phyloP scores from a whole-genome alignment of 1,140 invertebrate genomes.

The Physella acuta region DNA sequence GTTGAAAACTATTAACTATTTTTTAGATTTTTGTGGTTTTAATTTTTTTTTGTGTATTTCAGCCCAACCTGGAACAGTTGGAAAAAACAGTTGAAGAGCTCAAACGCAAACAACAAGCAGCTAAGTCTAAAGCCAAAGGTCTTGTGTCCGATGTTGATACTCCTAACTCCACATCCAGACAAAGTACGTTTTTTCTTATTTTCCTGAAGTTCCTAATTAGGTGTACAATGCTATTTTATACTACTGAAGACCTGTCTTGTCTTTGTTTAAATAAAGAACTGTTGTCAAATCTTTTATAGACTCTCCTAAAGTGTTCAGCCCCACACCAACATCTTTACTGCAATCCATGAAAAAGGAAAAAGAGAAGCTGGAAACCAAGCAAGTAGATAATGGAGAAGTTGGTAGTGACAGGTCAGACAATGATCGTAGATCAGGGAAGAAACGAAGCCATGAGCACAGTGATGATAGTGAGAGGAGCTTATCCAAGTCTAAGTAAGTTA shows the following conservation, averaged over 20 bases:
- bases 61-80: slow-evolving; percentile 74
- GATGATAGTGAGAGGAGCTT: slow-evolving; percentile 27
- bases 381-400: slow-evolving; percentile 17
- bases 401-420: slow-evolving; percentile 14
- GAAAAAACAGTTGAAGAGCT: slow-evolving; percentile 77
- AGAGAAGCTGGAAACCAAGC: slow-evolving; percentile 32
- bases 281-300: slow-evolving; percentile 15
- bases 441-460: slow-evolving; percentile 25
- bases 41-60: slow-evolving; percentile 36
- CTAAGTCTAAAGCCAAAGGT: slow-evolving; percentile 68
- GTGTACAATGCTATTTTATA: not conserved
- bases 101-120: slow-evolving; percentile 74
- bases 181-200: slow-evolving; percentile 36
- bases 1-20: not conserved
- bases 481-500: slow-evolving; percentile 23
- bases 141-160: slow-evolving; percentile 47
- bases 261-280: not conserved
- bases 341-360: slow-evolving; percentile 20
- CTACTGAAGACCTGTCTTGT: not conserved
- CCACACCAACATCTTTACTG: slow-evolving; percentile 18
- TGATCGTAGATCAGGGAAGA: not conserved
- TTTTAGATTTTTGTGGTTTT: not conserved
- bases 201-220: too few relatives aligned
- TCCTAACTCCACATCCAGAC: slow-evolving; percentile 50
- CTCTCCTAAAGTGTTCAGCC: slow-evolving; percentile 25